Conservation (phyloP, 2,113 vertebrate genomes). For the Otolemur garnettii region DNA sequence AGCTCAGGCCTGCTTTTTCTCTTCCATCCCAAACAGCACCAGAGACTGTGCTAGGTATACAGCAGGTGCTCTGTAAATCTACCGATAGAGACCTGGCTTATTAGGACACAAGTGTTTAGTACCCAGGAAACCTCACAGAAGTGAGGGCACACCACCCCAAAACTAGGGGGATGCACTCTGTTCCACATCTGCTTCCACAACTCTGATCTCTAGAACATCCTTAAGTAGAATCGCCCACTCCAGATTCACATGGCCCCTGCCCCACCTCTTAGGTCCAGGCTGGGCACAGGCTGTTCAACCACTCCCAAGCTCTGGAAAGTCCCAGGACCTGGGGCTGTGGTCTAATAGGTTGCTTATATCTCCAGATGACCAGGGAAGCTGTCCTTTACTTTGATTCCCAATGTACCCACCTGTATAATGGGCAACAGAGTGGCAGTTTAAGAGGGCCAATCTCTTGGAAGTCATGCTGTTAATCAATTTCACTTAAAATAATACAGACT, state of each 20-base stretch:
- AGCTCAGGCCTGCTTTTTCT: not conserved
- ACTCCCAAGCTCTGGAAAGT: not conserved
- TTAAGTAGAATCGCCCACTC: not conserved
- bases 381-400: not conserved
- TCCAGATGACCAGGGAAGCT: not conserved
- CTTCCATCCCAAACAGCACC: not conserved
- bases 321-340: not conserved
- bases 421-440: too few relatives aligned
- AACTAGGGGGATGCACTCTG: not conserved
- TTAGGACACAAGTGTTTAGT: too few relatives aligned
- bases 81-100: not conserved
- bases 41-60: rapidly evolving
- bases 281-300: not conserved
- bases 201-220: not conserved
- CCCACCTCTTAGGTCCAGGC: not conserved
- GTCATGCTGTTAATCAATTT: not conserved
- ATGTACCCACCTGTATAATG: not conserved
- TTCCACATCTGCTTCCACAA: not conserved
- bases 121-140: not conserved
- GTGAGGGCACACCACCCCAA: not conserved
- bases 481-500: not conserved
- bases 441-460: not conserved
- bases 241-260: not conserved
- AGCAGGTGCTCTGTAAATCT: rapidly evolving
- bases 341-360: not conserved